These are phyloP conservation scores for Drosophila demipolita DNA, from an alignment of 2,888 invertebrate species.

Conservation along the genomic window DNA sequence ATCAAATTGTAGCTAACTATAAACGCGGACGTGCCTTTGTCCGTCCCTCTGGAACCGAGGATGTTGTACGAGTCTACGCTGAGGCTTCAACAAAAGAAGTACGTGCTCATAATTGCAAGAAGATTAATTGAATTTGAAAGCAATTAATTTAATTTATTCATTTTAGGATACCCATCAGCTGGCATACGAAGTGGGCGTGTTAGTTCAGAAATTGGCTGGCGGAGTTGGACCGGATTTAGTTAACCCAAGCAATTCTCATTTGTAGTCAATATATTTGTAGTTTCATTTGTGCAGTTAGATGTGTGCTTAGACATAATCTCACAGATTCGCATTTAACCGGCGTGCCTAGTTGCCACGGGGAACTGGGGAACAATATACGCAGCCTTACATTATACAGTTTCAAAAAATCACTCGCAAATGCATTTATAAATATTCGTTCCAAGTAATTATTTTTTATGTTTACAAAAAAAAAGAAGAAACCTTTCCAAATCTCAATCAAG, in stretches of 20 bases:
- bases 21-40: slow-evolving; percentile 94
- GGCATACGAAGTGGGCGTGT: slow-evolving; percentile 90
- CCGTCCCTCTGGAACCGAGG: slow-evolving; percentile 98
- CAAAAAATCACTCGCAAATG: slow-evolving; percentile 28
- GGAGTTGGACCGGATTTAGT: slow-evolving; percentile 90
- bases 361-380: slow-evolving; percentile 4
- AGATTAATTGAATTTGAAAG: neutral
- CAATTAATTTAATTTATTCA: neutral
- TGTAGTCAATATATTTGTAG: slow-evolving; percentile 59
- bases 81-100: slow-evolving; percentile 93
- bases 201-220: slow-evolving; percentile 92
- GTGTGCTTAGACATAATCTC: slow-evolving; percentile 34
- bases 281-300: slow-evolving; percentile 25
- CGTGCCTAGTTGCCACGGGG: slow-evolving; percentile 13
- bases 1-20: slow-evolving; percentile 89
- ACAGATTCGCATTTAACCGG: slow-evolving; percentile 35
- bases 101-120: neutral
- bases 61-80: slow-evolving; percentile 97
- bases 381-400: slow-evolving; percentile 14
- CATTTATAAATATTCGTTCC: slow-evolving; percentile 49
- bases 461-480: slow-evolving; percentile 4
- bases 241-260: slow-evolving; percentile 81
- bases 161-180: slow-evolving; percentile 88
- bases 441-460: slow-evolving; percentile 33
- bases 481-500: slow-evolving; percentile 25